These are phyloP conservation scores for Lycodopsis pacificus DNA, from an alignment of 2,797 vertebrate species.

Conservation along the genomic window DNA sequence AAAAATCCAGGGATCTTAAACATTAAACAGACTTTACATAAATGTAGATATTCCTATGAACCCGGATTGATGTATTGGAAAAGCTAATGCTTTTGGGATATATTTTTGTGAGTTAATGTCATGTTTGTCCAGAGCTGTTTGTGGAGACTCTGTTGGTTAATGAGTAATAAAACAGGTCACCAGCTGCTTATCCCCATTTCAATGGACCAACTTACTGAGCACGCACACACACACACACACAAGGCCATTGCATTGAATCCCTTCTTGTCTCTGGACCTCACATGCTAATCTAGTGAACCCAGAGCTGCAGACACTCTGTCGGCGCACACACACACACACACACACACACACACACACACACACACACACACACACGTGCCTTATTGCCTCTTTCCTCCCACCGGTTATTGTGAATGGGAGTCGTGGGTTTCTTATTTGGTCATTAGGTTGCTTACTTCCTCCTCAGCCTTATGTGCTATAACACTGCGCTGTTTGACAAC, in stretches of 20 bases:
- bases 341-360: neutral
- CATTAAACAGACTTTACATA: neutral
- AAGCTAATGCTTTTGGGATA: neutral
- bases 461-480: slow-evolving; percentile 7
- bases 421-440: slow-evolving; percentile 38
- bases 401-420: slow-evolving; percentile 21
- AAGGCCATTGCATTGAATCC: slow-evolving; percentile 30
- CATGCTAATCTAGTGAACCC: slow-evolving; percentile 19
- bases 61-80: neutral
- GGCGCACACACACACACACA: slow-evolving; percentile 11
- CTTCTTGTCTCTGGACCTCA: slow-evolving; percentile 24
- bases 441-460: slow-evolving; percentile 30
- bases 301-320: slow-evolving; percentile 7
- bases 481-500: slow-evolving; percentile 5
- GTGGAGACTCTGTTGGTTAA: slow-evolving; percentile 67
- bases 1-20: neutral
- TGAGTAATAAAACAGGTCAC: slow-evolving; percentile 67
- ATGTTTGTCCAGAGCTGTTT: slow-evolving; percentile 54
- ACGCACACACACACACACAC: slow-evolving; percentile 10
- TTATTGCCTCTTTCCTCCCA: slow-evolving; percentile 21
- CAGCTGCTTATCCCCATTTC: slow-evolving; percentile 57
- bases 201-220: slow-evolving; percentile 37
- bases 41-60: neutral
- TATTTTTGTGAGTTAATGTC: slow-evolving; percentile 24
- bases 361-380: neutral